phyloP scores from a whole-genome alignment of 1,140 invertebrate genomes.

The Ladona fulva region DNA sequence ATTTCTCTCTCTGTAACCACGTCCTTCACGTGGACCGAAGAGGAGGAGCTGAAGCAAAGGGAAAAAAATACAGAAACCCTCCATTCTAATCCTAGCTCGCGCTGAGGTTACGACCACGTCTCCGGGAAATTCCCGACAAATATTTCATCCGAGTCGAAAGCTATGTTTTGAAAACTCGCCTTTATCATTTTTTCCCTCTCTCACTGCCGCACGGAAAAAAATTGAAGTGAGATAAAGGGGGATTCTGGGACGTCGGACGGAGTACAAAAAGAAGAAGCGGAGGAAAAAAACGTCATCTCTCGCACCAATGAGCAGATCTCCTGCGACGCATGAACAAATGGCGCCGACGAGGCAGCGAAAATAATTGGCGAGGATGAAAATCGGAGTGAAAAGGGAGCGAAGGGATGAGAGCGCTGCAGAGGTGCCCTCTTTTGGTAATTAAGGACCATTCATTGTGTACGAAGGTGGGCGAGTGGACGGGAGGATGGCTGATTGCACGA shows the following conservation, averaged over 20 bases:
- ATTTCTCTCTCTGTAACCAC: too few relatives aligned
- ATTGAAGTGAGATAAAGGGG: neutral
- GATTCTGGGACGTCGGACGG: neutral
- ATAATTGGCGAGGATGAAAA: neutral
- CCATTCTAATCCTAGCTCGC: too few relatives aligned
- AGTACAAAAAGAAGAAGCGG: neutral
- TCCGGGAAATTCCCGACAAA: too few relatives aligned
- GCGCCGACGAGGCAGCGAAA: neutral
- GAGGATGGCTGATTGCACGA: too few relatives aligned
- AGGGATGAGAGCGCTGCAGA: neutral
- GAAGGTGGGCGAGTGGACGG: neutral
- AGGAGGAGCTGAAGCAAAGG: too few relatives aligned
- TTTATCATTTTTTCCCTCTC: too few relatives aligned
- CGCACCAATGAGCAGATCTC: neutral
- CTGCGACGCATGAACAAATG: neutral
- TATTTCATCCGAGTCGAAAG: too few relatives aligned
- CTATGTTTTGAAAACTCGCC: too few relatives aligned
- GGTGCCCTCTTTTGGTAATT: conserved; percentile 8
- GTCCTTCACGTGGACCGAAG: too few relatives aligned
- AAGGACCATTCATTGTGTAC: neutral
- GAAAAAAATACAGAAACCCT: too few relatives aligned
- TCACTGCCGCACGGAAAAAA: too few relatives aligned
- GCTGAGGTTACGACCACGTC: too few relatives aligned
- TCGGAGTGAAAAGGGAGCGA: neutral
- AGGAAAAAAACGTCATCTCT: neutral